Base-by-base conservation (phyloP, 2,888 invertebrate genomes). In the Scaptomyza parva region DNA sequence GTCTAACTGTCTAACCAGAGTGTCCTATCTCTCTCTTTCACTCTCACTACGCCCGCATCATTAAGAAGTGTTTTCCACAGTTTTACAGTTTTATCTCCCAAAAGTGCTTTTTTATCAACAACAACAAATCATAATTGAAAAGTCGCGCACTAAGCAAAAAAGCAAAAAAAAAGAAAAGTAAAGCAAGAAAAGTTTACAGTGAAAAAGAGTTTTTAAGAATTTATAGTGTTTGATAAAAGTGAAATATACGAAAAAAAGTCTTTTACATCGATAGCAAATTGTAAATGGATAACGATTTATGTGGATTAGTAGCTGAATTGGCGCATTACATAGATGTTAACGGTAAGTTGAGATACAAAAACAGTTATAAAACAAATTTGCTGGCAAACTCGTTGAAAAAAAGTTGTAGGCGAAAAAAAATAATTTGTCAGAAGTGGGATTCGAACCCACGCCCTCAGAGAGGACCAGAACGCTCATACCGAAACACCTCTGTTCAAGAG, bases 241-340 rank as follows among this genome's bases (percentile, higher is more conserved):
- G 44, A 37, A n/a, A 17, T 12, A 20, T 41, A 30, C 51, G 18
- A 30, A 44, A 40, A 40, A 50, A 28, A 39, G 33, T 30, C 45
- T n/a, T 9, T 22, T 5, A 30, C 8, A 59, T 30, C 44, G 44
- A 48, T 74, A 62, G 39, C 47, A 33, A 17, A 40, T 43, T 67
- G 67, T 71, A 61, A 61, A 82, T 82, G 82, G 82, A 87, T 82
- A 70, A 78, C 70, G 59, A 72, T 58, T 53, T 76, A 51, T 88
- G 64, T 88, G 84, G 84, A 84, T 84, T 84, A 84, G 84, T 71
- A 70, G 88, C 86, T 70, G 84, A 83, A 55, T 67, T 80, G 53
- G 59, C 68, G 72, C 68, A 69, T 66, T 88, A 55, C 61, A 73
- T 83, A 28, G 73, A 84, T 80, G 81, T 80, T 62, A 69, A 83